Evolutionary conservation across 2,797 vertebrate genomes (phyloP).

Genomic region (Euthynnus affinis): DNA sequence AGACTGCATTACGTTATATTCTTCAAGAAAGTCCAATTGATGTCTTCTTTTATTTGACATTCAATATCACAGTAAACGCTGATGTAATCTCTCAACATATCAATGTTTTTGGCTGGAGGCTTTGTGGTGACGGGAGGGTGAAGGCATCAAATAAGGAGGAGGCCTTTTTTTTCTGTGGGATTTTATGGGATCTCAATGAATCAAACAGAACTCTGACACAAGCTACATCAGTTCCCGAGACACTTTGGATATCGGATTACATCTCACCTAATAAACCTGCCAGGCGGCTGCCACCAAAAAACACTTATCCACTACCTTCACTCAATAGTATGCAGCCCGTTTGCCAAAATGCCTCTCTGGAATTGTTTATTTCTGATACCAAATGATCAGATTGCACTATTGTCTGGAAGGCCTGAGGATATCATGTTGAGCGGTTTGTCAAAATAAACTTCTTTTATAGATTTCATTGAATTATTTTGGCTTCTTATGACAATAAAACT

Average conservation of each 20-base stretch:
- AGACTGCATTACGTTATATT: conserved; percentile 3
- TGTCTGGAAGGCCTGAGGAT: conserved; percentile 52
- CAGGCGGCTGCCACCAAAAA: conserved; percentile 64
- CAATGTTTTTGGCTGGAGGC: conserved; percentile 20
- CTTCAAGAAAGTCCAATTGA: conserved; percentile 15
- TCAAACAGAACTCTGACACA: conserved; percentile 54
- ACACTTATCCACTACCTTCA: conserved; percentile 49
- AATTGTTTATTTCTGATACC: conserved; percentile 60
- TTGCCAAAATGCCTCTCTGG: conserved; percentile 64
- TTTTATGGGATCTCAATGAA: conserved; percentile 56
- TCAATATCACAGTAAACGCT: conserved; percentile 21
- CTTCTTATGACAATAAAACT: conserved; percentile 52
- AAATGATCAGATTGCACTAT: conserved; percentile 59
- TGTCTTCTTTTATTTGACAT: conserved; percentile 53
- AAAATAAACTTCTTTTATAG: conserved; percentile 67
- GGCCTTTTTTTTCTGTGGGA: conserved; percentile 2
- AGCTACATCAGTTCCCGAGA: conserved; percentile 55
- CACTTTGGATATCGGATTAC: conserved; percentile 61
- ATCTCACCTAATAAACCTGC: conserved; percentile 74
- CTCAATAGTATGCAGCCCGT: conserved; percentile 49
- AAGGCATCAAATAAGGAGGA: conserved; percentile 24
- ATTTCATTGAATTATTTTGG: conserved; percentile 61
- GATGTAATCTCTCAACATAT: conserved; percentile 47
- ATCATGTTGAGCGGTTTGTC: conserved; percentile 58
- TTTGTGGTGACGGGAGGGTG: conserved; percentile 39